Conservation (phyloP, 2,888 invertebrate species). For the Eledone cirrhosa region DNA sequence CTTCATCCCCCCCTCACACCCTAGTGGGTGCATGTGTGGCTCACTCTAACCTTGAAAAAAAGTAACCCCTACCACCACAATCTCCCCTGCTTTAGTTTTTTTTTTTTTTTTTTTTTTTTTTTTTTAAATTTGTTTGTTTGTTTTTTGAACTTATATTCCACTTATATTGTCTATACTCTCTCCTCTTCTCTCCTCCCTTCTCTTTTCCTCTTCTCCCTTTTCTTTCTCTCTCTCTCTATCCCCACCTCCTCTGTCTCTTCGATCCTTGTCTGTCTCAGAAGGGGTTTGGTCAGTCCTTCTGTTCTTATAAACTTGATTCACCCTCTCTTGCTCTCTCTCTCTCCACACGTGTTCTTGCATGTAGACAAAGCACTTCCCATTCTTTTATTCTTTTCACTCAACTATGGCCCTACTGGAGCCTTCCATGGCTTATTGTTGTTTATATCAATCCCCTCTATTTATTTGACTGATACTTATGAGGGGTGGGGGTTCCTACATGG, state of each 20-base stretch:
- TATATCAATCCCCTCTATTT: too few relatives aligned
- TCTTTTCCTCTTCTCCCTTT: not conserved
- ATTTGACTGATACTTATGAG: too few relatives aligned
- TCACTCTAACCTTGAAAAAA: not conserved
- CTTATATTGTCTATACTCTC: not conserved
- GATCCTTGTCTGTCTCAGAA: not conserved
- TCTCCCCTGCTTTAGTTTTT: too few relatives aligned
- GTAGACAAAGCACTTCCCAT: too few relatives aligned
- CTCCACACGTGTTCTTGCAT: not conserved
- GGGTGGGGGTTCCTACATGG: too few relatives aligned
- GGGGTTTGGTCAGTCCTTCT: not conserved
- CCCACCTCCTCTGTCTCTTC: not conserved
- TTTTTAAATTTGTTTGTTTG: too few relatives aligned
- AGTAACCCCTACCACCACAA: too few relatives aligned
- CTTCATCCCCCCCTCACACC: slow-evolving; percentile 23
- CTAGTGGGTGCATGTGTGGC: slow-evolving; percentile 26
- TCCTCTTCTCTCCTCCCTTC: not conserved
- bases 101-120: too few relatives aligned
- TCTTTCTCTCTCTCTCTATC: not conserved
- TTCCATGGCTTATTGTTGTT: too few relatives aligned
- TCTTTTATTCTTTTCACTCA: too few relatives aligned
- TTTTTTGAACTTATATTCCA: too few relatives aligned
- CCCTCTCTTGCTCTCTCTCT: not conserved
- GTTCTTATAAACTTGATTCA: not conserved
- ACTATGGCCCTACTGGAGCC: too few relatives aligned